A percentile compares a stretch with the other conserved stretches of the same genome.
Evolutionary conservation across 92 coral and sea anemone genomes (phyloP).

Genomic region (Epizoanthus illoricatus): DNA sequence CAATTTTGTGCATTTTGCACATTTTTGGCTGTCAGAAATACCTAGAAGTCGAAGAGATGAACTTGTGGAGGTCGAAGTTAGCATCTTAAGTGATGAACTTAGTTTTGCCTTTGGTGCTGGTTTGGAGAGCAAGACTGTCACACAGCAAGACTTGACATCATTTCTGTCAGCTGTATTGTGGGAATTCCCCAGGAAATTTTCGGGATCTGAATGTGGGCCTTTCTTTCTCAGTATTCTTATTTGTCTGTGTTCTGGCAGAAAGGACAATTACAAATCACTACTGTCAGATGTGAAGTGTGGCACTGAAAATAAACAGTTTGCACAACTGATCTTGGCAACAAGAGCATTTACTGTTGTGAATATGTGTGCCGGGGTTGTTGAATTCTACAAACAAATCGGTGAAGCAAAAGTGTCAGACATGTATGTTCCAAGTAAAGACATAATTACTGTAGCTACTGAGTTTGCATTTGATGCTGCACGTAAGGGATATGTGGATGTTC

Average conservation of each 20-base stretch:
- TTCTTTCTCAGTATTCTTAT: slow-evolving; percentile 67
- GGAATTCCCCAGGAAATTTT: slow-evolving; percentile 86
- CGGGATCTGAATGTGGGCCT: slow-evolving; percentile 50
- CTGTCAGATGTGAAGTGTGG: slow-evolving; percentile 83
- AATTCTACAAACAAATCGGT: slow-evolving; percentile 59
- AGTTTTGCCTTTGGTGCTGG: slow-evolving; percentile 86
- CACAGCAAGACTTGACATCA: slow-evolving; percentile 50
- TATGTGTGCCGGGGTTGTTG: slow-evolving; percentile 63
- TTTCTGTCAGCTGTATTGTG: slow-evolving; percentile 73
- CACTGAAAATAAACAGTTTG: slow-evolving; percentile 73
- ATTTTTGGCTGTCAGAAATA: slow-evolving; percentile 85
- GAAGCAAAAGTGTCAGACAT: slow-evolving; percentile 11
- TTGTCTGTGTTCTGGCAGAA: slow-evolving; percentile 78
- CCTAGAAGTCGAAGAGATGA: slow-evolving; percentile 66
- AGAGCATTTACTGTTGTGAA: slow-evolving; percentile 87
- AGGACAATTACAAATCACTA: slow-evolving; percentile 70
- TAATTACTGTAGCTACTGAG: slow-evolving; percentile 50
- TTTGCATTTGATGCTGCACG: slow-evolving; percentile 82
- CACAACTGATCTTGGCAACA: slow-evolving; percentile 75
- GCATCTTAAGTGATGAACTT: slow-evolving; percentile 78
- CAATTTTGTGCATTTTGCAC: slow-evolving; percentile 80
- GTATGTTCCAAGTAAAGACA: slow-evolving; percentile 42
- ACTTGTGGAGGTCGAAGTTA: slow-evolving; percentile 69
- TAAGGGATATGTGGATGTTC: slow-evolving; percentile 75
- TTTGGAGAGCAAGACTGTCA: slow-evolving; percentile 47